Conservation (phyloP, 2,797 vertebrate genomes). For the Hirundo rustica region DNA sequence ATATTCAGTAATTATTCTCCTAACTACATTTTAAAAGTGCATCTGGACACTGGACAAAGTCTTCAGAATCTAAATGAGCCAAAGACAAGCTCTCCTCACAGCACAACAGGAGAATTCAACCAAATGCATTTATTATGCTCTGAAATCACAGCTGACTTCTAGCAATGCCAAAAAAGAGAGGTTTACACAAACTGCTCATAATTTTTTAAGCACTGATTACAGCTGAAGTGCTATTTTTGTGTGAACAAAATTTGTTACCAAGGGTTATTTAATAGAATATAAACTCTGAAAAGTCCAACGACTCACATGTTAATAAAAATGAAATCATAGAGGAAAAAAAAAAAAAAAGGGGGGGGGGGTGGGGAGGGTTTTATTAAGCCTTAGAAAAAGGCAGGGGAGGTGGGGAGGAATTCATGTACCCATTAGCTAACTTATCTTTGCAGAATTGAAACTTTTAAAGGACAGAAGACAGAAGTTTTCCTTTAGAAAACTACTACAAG, state of each 20-base stretch:
- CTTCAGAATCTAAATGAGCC: constrained; percentile 78
- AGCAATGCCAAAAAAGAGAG: constrained; percentile 67
- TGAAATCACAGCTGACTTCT: constrained; percentile 76
- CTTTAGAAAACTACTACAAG: neutral
- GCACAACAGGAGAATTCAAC: constrained; percentile 68
- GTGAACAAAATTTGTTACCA: constrained; percentile 55
- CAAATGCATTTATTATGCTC: constrained; percentile 77
- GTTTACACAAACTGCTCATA: constrained; percentile 69
- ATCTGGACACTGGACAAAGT: constrained; percentile 70
- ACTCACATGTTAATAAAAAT: neutral
- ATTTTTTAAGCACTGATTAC: constrained; percentile 72
- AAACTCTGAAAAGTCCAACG: constrained; percentile 7
- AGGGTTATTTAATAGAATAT: constrained; percentile 19
- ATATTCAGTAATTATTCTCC: constrained; percentile 58
- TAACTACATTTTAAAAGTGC: constrained; percentile 68
- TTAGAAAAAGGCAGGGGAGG: neutral
- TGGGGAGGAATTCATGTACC: neutral
- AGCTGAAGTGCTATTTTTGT: constrained; percentile 57
- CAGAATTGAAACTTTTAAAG: neutral
- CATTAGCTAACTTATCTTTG: neutral
- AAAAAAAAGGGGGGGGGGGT: fast-evolving
- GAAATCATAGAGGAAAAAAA: neutral
- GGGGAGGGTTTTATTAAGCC: neutral
- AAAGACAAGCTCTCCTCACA: constrained; percentile 73
- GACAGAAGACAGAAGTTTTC: neutral